Conservation (phyloP, 2,113 vertebrate genomes). For the Phrynocephalus versicolor region DNA sequence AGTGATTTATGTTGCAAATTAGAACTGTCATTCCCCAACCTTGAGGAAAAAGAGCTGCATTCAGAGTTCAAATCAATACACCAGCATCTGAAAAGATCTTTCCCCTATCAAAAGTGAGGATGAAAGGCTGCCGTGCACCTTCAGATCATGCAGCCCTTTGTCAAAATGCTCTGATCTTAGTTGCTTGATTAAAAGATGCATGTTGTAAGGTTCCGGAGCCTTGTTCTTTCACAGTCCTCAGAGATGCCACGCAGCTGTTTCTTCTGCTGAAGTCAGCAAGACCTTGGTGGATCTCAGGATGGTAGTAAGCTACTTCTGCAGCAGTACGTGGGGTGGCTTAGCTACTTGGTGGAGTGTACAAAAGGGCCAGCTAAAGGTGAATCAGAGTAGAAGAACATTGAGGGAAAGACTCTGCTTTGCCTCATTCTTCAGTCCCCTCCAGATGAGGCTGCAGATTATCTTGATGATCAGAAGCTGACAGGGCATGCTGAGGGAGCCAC, state of each 20-base stretch:
- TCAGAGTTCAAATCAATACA: slow-evolving; percentile 32
- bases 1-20: slow-evolving; percentile 41
- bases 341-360: background rate
- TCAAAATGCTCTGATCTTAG: slow-evolving; percentile 11
- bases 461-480: background rate
- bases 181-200: slow-evolving; percentile 9
- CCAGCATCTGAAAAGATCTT: slow-evolving; percentile 26
- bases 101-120: slow-evolving; percentile 17
- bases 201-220: slow-evolving; percentile 1
- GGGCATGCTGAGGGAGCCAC: background rate
- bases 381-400: no score
- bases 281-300: background rate
- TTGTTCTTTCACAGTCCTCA: background rate
- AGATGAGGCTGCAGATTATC: no score
- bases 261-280: background rate
- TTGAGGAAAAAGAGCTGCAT: slow-evolving; percentile 9
- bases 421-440: background rate
- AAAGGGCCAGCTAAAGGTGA: background rate
- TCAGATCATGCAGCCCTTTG: background rate
- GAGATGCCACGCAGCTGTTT: background rate
- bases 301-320: background rate
- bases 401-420: background rate
- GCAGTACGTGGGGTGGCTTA: no score
- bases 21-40: slow-evolving; percentile 30
- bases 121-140: slow-evolving; percentile 34